Conservation (phyloP, 2,113 vertebrate genomes). For the Centropristis striata region DNA sequence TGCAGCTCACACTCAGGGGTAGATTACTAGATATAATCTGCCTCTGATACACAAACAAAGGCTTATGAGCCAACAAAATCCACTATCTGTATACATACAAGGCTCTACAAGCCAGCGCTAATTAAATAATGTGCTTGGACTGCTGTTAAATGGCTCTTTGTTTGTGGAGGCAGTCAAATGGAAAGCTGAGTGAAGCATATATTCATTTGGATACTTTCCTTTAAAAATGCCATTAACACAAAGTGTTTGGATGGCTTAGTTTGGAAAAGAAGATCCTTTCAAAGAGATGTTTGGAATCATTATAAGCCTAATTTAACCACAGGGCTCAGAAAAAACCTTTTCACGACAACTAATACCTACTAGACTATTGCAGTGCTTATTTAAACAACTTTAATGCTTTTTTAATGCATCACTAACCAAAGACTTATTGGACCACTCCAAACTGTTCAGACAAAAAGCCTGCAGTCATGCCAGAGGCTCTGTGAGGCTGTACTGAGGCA, state of each 20-base stretch:
- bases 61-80: not conserved
- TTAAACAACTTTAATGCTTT: not conserved
- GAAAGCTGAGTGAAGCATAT: not conserved
- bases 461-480: not conserved
- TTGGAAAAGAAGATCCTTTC: not conserved
- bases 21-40: constrained; percentile 27
- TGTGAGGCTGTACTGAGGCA: no score
- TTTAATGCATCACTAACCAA: not conserved
- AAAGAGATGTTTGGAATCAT: not conserved
- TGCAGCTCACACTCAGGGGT: constrained; percentile 1
- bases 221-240: not conserved
- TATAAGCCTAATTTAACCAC: not conserved
- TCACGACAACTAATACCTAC: no score
- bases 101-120: not conserved
- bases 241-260: not conserved
- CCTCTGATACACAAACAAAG: constrained; percentile 4
- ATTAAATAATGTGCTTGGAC: not conserved
- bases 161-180: not conserved
- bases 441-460: not conserved
- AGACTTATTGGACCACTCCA: not conserved
- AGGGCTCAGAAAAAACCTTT: not conserved
- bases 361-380: not conserved
- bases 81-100: not conserved
- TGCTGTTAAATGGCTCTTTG: constrained; percentile 3
- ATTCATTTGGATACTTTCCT: not conserved